phyloP scores from a whole-genome alignment of 2,113 vertebrate genomes.

The Trachemys scripta region DNA sequence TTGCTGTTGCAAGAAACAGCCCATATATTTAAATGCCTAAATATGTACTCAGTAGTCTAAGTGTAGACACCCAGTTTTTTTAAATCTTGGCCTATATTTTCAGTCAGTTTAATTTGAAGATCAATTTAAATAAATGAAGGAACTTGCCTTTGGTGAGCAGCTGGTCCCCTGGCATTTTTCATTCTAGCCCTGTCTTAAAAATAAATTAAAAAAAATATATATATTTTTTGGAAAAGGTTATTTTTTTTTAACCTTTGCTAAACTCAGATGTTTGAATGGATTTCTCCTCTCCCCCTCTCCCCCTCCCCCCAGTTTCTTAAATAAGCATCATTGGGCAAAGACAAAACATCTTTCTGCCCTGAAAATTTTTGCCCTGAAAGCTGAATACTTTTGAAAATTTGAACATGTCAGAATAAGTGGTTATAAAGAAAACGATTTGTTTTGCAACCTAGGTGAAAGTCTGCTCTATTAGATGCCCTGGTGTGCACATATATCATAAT shows the following conservation, averaged over 20 bases:
- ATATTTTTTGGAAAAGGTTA: not conserved
- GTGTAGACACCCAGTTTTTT: not conserved
- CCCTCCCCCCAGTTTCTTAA: not conserved
- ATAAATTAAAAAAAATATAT: not conserved
- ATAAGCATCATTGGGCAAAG: not conserved
- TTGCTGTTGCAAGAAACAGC: not conserved
- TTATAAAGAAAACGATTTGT: not conserved
- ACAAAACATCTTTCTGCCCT: not conserved
- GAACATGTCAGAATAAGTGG: not conserved
- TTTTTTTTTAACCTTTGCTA: not conserved
- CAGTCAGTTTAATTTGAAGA: not conserved
- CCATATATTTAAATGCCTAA: not conserved
- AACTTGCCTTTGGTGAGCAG: not conserved
- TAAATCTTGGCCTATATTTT: not conserved
- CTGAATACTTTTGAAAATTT: not conserved
- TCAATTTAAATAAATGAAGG: not conserved
- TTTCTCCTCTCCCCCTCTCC: not conserved
- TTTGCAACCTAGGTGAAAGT: not conserved
- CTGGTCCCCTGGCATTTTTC: not conserved
- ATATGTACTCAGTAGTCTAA: not conserved
- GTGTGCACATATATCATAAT: not conserved
- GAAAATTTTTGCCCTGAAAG: constrained; percentile 22
- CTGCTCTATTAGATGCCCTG: not conserved
- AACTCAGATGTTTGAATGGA: not conserved
- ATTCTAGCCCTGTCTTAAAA: not conserved